Evolutionary conservation across 2,113 vertebrate species (phyloP).

Genomic region (Sterna hirundo): DNA sequence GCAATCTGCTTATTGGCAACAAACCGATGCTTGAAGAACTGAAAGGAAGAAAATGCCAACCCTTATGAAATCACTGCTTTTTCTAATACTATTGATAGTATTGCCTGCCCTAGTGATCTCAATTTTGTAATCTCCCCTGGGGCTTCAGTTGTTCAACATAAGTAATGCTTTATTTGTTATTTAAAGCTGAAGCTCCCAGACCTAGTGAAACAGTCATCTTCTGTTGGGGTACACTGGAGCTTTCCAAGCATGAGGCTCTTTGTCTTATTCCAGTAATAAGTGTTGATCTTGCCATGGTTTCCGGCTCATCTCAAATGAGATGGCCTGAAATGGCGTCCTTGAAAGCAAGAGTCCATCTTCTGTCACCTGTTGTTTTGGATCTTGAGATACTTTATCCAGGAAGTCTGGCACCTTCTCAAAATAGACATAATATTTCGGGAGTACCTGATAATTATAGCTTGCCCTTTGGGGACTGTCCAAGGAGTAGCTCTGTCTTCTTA

Average conservation of each 20-base stretch:
- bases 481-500: background rate
- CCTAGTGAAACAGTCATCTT: background rate
- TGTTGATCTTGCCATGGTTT: fast-evolving
- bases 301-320: background rate
- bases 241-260: background rate
- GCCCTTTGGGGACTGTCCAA: background rate
- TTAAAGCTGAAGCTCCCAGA: background rate
- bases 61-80: background rate
- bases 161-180: background rate
- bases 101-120: background rate
- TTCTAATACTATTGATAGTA: background rate
- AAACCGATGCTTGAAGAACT: background rate
- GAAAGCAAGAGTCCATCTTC: background rate
- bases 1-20: background rate
- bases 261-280: background rate
- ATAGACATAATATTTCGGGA: background rate
- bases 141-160: background rate
- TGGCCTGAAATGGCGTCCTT: background rate
- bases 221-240: background rate
- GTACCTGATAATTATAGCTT: background rate
- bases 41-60: background rate
- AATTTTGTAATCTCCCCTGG: background rate
- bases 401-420: background rate
- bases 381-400: background rate
- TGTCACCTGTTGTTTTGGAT: background rate